Evolutionary conservation across 2,888 invertebrate genomes (phyloP).

Genomic region (Coecobrya sp.): DNA sequence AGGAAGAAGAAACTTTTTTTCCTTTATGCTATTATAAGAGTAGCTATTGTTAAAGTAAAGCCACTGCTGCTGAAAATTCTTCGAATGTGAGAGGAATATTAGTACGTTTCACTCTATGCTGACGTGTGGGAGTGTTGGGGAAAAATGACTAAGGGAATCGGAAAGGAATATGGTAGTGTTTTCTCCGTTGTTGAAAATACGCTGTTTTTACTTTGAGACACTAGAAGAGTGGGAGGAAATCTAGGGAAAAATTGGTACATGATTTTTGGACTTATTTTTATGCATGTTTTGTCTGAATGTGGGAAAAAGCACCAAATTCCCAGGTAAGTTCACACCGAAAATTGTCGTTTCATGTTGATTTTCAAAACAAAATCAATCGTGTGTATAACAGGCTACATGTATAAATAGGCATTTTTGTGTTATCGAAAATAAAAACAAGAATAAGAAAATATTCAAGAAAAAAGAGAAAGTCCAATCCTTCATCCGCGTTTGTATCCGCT

Average conservation of each 20-base stretch:
- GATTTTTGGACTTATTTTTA: slow-evolving; percentile 38
- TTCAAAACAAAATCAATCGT: no score
- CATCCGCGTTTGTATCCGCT: slow-evolving; percentile 53
- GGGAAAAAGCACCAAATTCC: no score
- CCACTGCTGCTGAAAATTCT: slow-evolving; percentile 76
- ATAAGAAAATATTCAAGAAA: not conserved
- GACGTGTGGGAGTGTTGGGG: not conserved
- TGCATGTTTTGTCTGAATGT: slow-evolving; percentile 11
- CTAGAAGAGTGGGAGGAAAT: slow-evolving; percentile 39
- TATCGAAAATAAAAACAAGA: not conserved
- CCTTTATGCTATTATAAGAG: slow-evolving; percentile 40
- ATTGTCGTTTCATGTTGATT: not conserved
- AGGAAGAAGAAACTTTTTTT: slow-evolving; percentile 46
- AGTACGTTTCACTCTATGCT: slow-evolving; percentile 1
- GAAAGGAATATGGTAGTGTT: not conserved
- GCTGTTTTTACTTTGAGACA: slow-evolving; percentile 7
- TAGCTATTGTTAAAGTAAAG: slow-evolving; percentile 69
- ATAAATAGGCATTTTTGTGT: no score
- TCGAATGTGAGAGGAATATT: slow-evolving; percentile 75
- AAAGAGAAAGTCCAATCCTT: slow-evolving; percentile 33
- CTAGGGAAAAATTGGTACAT: slow-evolving; percentile 50
- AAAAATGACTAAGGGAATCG: slow-evolving; percentile 15
- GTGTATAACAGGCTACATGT: not conserved
- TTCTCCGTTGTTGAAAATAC: not conserved
- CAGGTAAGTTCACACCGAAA: slow-evolving; percentile 10